phyloP scores from a whole-genome alignment of 2,113 vertebrate genomes.

The Micromys minutus region DNA sequence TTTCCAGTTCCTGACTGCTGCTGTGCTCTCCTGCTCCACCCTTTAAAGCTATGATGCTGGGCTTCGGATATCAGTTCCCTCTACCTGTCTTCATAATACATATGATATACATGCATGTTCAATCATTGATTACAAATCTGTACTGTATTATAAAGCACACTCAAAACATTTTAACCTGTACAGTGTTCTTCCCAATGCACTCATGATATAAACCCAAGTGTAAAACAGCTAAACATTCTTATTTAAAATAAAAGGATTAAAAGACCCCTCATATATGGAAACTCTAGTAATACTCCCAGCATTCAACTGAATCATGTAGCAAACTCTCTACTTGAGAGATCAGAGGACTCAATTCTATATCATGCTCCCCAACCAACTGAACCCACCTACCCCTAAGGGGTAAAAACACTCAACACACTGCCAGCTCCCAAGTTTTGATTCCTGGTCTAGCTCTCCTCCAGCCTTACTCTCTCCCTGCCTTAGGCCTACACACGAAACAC shows the following conservation, averaged over 20 bases:
- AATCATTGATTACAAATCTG: not conserved
- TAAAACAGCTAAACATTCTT: not conserved
- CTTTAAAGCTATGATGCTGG: not conserved
- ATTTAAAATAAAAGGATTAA: not conserved
- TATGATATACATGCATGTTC: not conserved
- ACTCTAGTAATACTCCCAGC: not conserved
- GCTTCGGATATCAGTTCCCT: not conserved
- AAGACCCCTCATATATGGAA: not conserved
- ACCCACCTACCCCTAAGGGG: not conserved
- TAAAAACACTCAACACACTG: slow-evolving; percentile 12
- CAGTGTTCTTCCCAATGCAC: slow-evolving; percentile 31
- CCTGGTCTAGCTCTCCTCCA: not conserved
- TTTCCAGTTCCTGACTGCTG: not conserved
- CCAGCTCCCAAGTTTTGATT: not conserved
- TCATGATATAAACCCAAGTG: slow-evolving; percentile 32
- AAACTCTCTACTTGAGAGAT: not conserved
- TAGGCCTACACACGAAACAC: not conserved
- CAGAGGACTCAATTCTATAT: not conserved
- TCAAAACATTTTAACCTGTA: not conserved
- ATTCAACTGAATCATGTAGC: not conserved
- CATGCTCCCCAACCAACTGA: not conserved
- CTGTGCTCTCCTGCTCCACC: not conserved
- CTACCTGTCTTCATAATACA: not conserved
- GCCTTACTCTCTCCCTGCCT: slow-evolving; percentile 2
- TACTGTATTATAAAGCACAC: slow-evolving; percentile 8